Percentiles rank a stretch among this genome's conserved stretches.
These are phyloP conservation scores for Sebastes hubbsi DNA, from an alignment of 2,797 vertebrate species.

Conservation along the genomic window DNA sequence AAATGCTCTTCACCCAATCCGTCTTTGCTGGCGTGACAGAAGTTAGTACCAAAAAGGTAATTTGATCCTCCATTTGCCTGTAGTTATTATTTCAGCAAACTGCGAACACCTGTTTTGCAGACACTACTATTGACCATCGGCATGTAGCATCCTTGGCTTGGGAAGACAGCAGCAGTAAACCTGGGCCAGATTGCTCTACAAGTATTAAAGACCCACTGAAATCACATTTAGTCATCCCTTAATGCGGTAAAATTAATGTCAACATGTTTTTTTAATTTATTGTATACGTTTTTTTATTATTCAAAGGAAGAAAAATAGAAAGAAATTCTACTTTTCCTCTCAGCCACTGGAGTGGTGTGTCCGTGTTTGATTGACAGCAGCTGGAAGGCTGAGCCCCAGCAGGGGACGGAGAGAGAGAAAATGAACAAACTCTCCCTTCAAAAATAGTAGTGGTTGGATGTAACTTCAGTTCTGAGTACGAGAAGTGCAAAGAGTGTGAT, in stretches of 20 bases:
- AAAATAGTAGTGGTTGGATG: neutral
- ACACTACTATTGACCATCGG: conserved; percentile 41
- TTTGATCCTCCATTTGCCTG: conserved; percentile 27
- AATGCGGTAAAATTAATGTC: neutral
- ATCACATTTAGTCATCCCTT: neutral
- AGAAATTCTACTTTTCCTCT: conserved; percentile 10
- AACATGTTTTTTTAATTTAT: neutral
- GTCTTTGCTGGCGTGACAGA: conserved; percentile 7
- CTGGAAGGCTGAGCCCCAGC: conserved; percentile 16
- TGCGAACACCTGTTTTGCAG: conserved; percentile 44
- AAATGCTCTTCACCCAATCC: conserved; percentile 4
- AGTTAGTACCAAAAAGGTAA: conserved; percentile 9
- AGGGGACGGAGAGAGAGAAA: conserved; percentile 27
- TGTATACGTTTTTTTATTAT: neutral
- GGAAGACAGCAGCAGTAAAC: conserved; percentile 19
- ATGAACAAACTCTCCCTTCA: neutral
- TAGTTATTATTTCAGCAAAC: conserved; percentile 23
- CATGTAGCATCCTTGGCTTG: conserved; percentile 37
- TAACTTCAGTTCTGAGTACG: too few species aligned
- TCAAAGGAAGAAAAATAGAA: neutral
- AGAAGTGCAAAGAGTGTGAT: neutral
- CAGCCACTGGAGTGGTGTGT: neutral
- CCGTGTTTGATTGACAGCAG: conserved; percentile 36
- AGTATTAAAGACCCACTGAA: conserved; percentile 1
- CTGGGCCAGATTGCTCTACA: conserved; percentile 1